phyloP scores from a whole-genome alignment of 2,113 vertebrate species.

The Gymnorhina tibicen region DNA sequence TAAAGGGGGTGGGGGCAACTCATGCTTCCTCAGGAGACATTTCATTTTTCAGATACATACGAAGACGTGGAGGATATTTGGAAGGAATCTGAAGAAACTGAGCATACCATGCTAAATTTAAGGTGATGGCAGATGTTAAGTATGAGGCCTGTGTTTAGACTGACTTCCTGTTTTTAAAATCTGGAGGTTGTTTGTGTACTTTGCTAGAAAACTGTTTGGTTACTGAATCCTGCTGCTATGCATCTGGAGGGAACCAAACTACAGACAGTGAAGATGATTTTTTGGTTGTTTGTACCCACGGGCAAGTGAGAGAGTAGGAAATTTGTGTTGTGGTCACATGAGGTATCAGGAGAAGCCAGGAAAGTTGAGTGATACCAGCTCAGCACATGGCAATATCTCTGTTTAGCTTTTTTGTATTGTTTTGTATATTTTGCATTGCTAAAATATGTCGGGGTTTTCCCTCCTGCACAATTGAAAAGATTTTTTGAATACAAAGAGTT shows the following conservation, averaged over 20 bases:
- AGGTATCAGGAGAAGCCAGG: not conserved
- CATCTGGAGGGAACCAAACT: not conserved
- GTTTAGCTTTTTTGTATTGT: not conserved
- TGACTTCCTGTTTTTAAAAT: slow-evolving; percentile 38
- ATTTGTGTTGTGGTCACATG: not conserved
- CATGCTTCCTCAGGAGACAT: not conserved
- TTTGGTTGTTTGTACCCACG: not conserved
- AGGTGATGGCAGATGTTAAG: slow-evolving; percentile 14
- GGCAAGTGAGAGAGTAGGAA: not conserved
- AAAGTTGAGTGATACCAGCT: not conserved
- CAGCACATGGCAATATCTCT: not conserved
- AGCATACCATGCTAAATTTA: not conserved
- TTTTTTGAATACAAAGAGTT: not conserved
- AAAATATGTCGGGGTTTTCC: not conserved
- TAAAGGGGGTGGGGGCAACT: not conserved
- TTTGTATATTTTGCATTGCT: not conserved
- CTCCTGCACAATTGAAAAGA: not conserved
- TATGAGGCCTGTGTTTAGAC: slow-evolving; percentile 4
- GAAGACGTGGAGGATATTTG: not conserved
- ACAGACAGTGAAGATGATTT: not conserved
- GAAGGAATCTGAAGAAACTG: slow-evolving; percentile 9
- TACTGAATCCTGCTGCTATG: not conserved
- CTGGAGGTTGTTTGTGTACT: slow-evolving; percentile 6
- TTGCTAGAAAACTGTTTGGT: not conserved
- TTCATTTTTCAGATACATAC: not conserved